Evolutionary conservation across 2,113 vertebrate genomes (phyloP), one percentile per base, ranked within the genome.

Genomic region (Gallinago paraguaiae): DNA sequence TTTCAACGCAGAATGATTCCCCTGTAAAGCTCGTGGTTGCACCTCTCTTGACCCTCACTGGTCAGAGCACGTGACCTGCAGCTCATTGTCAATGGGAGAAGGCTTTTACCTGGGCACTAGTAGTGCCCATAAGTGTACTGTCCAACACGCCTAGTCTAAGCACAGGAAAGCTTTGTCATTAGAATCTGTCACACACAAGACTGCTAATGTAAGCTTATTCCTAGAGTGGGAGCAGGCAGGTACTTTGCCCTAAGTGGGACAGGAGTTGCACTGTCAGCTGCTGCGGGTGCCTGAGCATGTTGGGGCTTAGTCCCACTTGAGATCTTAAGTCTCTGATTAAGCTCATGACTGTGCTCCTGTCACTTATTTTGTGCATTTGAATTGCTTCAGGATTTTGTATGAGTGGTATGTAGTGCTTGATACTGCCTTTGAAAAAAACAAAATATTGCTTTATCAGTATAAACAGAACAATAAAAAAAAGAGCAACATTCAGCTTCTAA

Each of bases 21-120:
- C 14, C 33, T 46, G 28, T 31, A 41, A 71, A 60, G 13, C 25
- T 48, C 61, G 4, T 3, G 53, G 15, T 31, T 43, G 53, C 12
- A 41, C 4, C 27, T 78, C 31, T 88, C 30, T 18, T 61, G 54
- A 31, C 27, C 35, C 20, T 88, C 39, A 1, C 30, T 80, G 31
- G 20, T 71, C 22, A 51, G 53, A 76, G 48, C 9, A 1, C 17
- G 17, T 35, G 37, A 57, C 53, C 20, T 56, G n/a, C 76, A 79
- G 63, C 37, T 80, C 5, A 0, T 28, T 77, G 60, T 43, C 51
- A 39, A 2, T 0, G 0, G 27, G 28, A 59, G 57, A 28, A 56
- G 46, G 37, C 33, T 64, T 92, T 77, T 61, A 35, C 24, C 43
- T 56, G 68, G 33, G 27, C 33, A 51, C 19, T 25, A 54, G 25